Percentiles rank a stretch among this genome's conserved stretches.
Conservation (phyloP, 1,140 invertebrate genomes). For the Drosophila nebulosa region DNA sequence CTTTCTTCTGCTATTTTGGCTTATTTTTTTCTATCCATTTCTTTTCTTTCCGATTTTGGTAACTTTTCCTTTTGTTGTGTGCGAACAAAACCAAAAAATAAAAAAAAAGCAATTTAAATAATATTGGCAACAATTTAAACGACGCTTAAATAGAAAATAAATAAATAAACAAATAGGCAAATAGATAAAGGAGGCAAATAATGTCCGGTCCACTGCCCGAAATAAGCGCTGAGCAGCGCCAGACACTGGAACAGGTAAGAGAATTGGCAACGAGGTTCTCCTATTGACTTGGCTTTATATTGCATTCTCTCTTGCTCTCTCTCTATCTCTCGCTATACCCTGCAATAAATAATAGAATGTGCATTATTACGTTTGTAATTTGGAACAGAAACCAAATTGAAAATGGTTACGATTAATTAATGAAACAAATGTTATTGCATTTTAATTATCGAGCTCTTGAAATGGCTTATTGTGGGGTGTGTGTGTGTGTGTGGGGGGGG, state of each 20-base stretch:
- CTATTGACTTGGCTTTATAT: not conserved
- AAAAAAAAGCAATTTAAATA: slow-evolving; percentile 34
- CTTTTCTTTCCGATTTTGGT: not conserved
- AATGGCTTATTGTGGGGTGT: too few relatives aligned
- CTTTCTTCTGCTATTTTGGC: slow-evolving; percentile 6
- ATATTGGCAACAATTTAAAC: slow-evolving; percentile 20
- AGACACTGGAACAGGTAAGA: slow-evolving; percentile 67
- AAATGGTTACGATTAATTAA: too few relatives aligned
- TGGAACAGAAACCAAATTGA: not conserved
- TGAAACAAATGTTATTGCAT: too few relatives aligned
- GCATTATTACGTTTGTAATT: not conserved
- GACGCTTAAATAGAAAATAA: slow-evolving; percentile 34
- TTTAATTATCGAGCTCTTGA: too few relatives aligned
- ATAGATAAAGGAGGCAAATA: slow-evolving; percentile 15
- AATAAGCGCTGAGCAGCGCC: slow-evolving; percentile 61
- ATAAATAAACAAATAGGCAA: slow-evolving; percentile 34
- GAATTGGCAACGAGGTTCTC: not conserved
- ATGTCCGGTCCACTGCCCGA: slow-evolving; percentile 69
- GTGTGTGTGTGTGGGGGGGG: too few relatives aligned
- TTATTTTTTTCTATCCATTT: not conserved
- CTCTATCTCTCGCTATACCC: not conserved
- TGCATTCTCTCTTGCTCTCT: not conserved
- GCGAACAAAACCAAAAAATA: not conserved
- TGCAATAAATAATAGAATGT: not conserved
- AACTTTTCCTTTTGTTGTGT: slow-evolving; percentile 18